Conservation (phyloP, 2,888 invertebrate species). For the Iselma pallidipennis region DNA sequence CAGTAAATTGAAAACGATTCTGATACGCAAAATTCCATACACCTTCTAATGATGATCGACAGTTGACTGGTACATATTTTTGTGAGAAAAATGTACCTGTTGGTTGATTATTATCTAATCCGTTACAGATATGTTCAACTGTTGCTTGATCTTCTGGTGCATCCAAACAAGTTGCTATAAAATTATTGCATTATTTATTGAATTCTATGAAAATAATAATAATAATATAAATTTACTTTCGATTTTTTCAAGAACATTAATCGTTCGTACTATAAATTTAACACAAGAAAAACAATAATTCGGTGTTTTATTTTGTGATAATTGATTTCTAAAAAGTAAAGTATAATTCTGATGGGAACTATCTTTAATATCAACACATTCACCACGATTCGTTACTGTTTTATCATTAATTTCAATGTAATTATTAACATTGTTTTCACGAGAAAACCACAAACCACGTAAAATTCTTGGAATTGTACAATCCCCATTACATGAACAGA, state of each 20-base stretch:
- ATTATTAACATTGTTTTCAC: conserved; percentile 84
- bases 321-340: conserved; percentile 68
- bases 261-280: conserved; percentile 79
- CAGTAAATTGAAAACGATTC: conserved; percentile 87
- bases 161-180: conserved; percentile 73
- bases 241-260: conserved; percentile 87
- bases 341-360: conserved; percentile 82
- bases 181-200: not conserved
- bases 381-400: conserved; percentile 75
- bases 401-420: conserved; percentile 81
- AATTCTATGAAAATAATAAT: not conserved
- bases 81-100: conserved; percentile 85
- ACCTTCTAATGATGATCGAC: conserved; percentile 89
- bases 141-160: conserved; percentile 68
- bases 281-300: conserved; percentile 82
- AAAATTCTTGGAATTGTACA: conserved; percentile 80
- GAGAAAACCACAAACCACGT: conserved; percentile 89
- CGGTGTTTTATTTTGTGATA: conserved; percentile 44
- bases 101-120: conserved; percentile 77
- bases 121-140: conserved; percentile 75
- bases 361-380: conserved; percentile 73
- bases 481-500: conserved; percentile 1
- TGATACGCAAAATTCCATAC: conserved; percentile 90
- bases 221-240: conserved; percentile 66
- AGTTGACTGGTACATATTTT: conserved; percentile 88